Evolutionary conservation across 2,888 invertebrate species (phyloP).

Genomic region (Caenorhabditis sp.): DNA sequence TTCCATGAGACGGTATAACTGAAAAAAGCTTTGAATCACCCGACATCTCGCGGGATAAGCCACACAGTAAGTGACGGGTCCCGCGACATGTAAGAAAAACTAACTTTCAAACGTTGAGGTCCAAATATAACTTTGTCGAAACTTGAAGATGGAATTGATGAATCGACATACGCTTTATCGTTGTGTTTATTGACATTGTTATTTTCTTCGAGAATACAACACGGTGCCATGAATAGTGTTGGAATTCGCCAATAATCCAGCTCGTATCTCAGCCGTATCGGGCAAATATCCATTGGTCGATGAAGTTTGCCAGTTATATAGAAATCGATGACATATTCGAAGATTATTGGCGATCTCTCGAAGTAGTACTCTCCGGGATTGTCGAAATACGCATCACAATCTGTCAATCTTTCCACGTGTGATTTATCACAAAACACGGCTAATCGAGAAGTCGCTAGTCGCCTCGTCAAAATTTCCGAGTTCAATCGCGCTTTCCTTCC

Average conservation of each 20-base stretch:
- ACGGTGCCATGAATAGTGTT: constrained; percentile 45
- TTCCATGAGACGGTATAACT: constrained; percentile 58
- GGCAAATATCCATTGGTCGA: constrained; percentile 68
- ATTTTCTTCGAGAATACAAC: constrained; percentile 56
- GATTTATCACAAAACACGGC: constrained; percentile 55
- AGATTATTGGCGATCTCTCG: constrained; percentile 65
- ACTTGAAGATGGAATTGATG: constrained; percentile 48
- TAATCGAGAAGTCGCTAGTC: constrained; percentile 54
- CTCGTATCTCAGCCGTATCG: constrained; percentile 65
- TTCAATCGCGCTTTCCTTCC: constrained; percentile 33
- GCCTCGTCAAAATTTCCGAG: constrained; percentile 22
- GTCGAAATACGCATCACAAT: constrained; percentile 67
- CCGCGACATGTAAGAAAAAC: neutral
- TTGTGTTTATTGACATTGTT: constrained; percentile 27
- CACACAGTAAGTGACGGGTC: neutral
- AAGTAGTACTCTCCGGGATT: constrained; percentile 67
- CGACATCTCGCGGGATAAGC: constrained; percentile 24
- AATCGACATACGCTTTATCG: constrained; percentile 49
- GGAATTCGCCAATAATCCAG: constrained; percentile 69
- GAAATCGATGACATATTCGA: constrained; percentile 65
- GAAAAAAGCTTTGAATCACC: constrained; percentile 4
- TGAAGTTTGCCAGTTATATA: constrained; percentile 65
- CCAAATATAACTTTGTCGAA: constrained; percentile 61
- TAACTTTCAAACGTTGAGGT: constrained; percentile 6
- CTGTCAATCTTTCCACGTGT: constrained; percentile 59